Base-by-base conservation (phyloP, 2,797 vertebrate genomes). In the Bradypus variegatus region DNA sequence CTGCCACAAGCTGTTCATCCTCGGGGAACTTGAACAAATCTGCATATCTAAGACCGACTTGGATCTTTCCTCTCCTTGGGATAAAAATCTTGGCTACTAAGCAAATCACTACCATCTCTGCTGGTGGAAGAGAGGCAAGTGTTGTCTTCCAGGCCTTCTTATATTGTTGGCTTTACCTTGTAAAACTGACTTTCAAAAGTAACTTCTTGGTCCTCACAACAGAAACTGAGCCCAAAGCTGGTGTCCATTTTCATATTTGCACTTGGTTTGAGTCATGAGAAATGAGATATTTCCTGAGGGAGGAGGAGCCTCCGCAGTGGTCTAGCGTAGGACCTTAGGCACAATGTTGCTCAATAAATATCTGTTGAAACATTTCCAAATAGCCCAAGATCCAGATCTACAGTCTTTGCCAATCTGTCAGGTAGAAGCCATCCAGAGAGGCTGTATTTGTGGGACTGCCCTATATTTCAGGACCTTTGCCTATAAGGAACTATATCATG, bases 321-420 rank as follows among this genome's bases (percentile, higher is more conserved):
- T 83, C 7, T 58, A 6, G 41, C 38, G 8, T 1, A 72, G 45
- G 23, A 88, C 89, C 64, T 27, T 8, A n/a, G 65, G 70, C 72
- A 65, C 13, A 33, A 10, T 25, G 27, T 92, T 81, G 80, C 64
- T 75, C 79, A 73, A 45, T 25, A 33, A 48, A 69, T 64, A 69
- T 80, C 78, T 94, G 89, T 64, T 82, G 82, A 89, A 80, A 48
- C 36, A 16, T 58, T 38, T 90, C 55, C 60, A 80, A 38, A 45
- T 76, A 86, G 13, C 38, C 82, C 60, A 88, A 88, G 91, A 92
- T 79, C 75, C 76, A 1, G 76, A 70, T 91, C 89, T 83, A 25
- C 53, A 36, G 23, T 60, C 67, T 86, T 58, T 36, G 23, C 48
- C 73, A 38, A 38, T 23, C 31, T 38, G 33, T 38, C 19, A 67